Evolutionary conservation across 2,113 vertebrate genomes (phyloP).

Genomic region (Capreolus pygargus): DNA sequence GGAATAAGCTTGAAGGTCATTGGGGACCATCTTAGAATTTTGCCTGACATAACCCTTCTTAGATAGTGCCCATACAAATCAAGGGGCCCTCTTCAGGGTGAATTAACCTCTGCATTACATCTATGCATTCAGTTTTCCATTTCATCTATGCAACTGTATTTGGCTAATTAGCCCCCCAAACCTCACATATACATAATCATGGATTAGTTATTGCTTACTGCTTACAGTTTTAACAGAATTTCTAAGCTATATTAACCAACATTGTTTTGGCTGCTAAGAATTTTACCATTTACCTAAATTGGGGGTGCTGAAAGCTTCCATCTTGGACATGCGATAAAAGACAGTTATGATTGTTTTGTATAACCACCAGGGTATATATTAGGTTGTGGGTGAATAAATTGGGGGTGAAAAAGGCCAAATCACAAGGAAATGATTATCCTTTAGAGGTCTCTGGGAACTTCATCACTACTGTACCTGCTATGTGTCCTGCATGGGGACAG

Average conservation of each 20-base stretch:
- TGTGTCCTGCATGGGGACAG: not conserved
- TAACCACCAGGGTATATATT: not conserved
- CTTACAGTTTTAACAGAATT: conserved; percentile 14
- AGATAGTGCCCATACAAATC: not conserved
- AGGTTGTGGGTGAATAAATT: not conserved
- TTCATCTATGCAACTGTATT: not conserved
- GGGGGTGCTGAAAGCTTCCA: not conserved
- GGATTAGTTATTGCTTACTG: not conserved
- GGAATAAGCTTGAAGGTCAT: not conserved
- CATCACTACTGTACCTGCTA: not conserved
- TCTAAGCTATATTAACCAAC: not conserved
- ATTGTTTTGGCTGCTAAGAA: not conserved
- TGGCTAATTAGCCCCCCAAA: not conserved
- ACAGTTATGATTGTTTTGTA: not conserved
- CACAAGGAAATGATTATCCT: not conserved
- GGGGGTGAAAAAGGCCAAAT: not conserved
- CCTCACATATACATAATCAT: not conserved
- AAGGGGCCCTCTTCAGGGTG: not conserved
- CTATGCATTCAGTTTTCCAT: not conserved
- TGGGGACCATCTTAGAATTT: conserved; percentile 6
- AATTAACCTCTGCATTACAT: not conserved
- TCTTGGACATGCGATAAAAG: not conserved
- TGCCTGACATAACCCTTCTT: not conserved
- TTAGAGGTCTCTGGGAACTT: not conserved
- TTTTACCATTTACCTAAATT: conserved; percentile 15